Evolutionary conservation across 37 sponge, comb jelly and placozoan genomes (phyloP).

Genomic region (Bolinopsis microptera): DNA sequence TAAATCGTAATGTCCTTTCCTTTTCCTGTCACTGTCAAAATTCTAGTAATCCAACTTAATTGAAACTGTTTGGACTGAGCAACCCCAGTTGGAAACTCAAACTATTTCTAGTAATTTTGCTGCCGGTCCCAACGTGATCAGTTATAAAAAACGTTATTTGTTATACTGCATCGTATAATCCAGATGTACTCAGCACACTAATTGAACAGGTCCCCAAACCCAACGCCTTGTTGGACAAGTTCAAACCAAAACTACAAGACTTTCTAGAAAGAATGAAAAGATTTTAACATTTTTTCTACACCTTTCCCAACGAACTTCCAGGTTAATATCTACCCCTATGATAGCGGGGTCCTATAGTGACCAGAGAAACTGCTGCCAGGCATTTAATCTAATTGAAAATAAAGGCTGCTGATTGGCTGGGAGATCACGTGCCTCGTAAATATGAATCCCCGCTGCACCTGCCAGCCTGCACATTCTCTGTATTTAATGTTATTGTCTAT

Average conservation of each 20-base stretch:
- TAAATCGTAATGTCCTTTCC: too few species aligned
- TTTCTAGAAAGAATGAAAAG: background rate
- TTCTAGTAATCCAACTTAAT: too few species aligned
- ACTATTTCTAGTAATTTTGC: too few species aligned
- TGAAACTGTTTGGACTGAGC: too few species aligned
- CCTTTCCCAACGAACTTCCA: background rate
- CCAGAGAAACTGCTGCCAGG: background rate
- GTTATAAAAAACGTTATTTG: too few species aligned
- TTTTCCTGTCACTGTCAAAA: too few species aligned
- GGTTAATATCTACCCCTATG: too few species aligned
- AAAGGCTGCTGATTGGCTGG: background rate
- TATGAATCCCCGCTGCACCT: background rate
- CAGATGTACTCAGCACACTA: background rate
- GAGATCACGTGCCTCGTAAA: background rate
- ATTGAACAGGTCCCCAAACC: background rate
- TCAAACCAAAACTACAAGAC: background rate
- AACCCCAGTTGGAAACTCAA: too few species aligned
- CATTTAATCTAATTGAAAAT: background rate
- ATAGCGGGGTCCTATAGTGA: background rate
- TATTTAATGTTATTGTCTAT: background rate
- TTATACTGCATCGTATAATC: too few species aligned
- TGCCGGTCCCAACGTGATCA: too few species aligned
- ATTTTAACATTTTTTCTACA: background rate
- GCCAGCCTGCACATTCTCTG: background rate
- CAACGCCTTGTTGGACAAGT: background rate